Percentiles rank a stretch among this genome's conserved stretches.
phyloP scores from a whole-genome alignment of 2,888 invertebrate species.

The Xanthorhoe spadicearia region DNA sequence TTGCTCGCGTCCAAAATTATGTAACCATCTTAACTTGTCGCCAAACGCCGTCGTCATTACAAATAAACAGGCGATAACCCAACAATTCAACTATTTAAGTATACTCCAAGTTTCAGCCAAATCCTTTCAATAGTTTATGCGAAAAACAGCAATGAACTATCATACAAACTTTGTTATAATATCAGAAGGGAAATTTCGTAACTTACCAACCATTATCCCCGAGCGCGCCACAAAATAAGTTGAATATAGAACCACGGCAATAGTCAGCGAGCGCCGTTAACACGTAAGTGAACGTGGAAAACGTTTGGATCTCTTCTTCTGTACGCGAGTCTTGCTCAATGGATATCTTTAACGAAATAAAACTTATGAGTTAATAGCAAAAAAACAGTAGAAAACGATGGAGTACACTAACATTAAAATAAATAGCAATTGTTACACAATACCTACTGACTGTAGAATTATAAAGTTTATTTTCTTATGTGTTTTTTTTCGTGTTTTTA shows the following conservation, averaged over 20 bases:
- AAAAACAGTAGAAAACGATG: not conserved
- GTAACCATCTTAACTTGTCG: too few species aligned
- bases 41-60: too few species aligned
- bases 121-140: too few species aligned
- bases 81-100: too few species aligned
- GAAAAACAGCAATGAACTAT: too few species aligned
- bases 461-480: too few species aligned
- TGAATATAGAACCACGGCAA: conserved; percentile 68
- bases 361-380: not conserved
- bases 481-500: too few species aligned
- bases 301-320: conserved; percentile 72
- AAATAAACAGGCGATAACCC: too few species aligned
- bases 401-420: not conserved
- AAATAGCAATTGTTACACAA: too few species aligned
- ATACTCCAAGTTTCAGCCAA: too few species aligned
- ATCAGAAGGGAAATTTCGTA: not conserved
- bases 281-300: conserved; percentile 70
- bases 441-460: too few species aligned
- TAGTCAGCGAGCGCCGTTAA: conserved; percentile 68
- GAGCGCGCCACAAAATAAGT: conserved; percentile 79
- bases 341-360: conserved; percentile 59
- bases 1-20: too few species aligned
- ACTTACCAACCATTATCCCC: conserved; percentile 81
- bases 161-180: not conserved
- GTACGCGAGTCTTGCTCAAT: conserved; percentile 71